Evolutionary conservation across 2,113 vertebrate genomes (phyloP).

Genomic region (Tychaedon coryphoeus): DNA sequence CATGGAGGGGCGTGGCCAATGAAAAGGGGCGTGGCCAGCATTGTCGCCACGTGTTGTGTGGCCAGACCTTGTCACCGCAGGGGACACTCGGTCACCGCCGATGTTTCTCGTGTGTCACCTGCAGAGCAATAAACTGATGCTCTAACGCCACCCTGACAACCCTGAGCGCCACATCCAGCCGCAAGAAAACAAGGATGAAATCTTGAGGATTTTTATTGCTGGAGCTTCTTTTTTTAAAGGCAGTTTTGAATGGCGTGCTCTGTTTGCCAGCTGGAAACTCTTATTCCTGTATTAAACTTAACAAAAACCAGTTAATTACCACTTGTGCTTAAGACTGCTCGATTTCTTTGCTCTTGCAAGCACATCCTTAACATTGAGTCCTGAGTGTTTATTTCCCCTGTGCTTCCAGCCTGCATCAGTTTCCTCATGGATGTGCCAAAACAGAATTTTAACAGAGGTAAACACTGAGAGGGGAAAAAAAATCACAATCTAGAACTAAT

Average conservation of each 20-base stretch:
- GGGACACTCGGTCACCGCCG: fast-evolving
- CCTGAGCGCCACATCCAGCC: fast-evolving
- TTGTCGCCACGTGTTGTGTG: fast-evolving
- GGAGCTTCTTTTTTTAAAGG: background rate
- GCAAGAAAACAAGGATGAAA: fast-evolving
- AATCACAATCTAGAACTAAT: background rate
- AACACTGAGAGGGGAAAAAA: fast-evolving
- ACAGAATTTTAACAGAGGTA: background rate
- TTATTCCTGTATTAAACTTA: background rate
- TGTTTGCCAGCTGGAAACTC: background rate
- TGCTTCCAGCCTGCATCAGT: background rate
- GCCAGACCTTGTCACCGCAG: fast-evolving
- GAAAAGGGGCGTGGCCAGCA: fast-evolving
- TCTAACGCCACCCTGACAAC: too few relatives aligned
- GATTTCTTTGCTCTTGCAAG: background rate
- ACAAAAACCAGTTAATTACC: too few relatives aligned
- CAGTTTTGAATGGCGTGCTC: background rate
- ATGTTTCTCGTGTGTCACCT: background rate
- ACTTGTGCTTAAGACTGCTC: too few relatives aligned
- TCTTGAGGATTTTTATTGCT: background rate
- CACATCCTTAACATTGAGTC: fast-evolving
- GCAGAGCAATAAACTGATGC: fast-evolving
- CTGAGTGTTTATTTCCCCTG: background rate
- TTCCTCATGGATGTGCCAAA: fast-evolving
- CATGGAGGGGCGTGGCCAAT: fast-evolving